A percentile compares a stretch with the other conserved stretches of the same genome.
phyloP scores from a whole-genome alignment of 2,797 vertebrate species.

The Darevskia nairensis region DNA sequence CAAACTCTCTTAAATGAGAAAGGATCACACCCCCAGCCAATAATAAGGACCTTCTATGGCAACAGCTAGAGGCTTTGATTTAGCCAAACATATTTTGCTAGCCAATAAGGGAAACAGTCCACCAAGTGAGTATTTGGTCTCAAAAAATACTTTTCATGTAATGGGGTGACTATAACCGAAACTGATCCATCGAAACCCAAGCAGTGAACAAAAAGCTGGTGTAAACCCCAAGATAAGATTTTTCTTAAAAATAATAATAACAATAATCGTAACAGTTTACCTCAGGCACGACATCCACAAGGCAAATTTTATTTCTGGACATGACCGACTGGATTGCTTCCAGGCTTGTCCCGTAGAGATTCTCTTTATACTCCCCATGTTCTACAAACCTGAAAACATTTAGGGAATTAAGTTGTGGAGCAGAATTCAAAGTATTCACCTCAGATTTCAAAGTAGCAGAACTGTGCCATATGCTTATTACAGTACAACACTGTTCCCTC shows the following conservation, averaged over 20 bases:
- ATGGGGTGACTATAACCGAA: neutral
- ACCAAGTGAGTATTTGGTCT: neutral
- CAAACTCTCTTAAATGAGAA: neutral
- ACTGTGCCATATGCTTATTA: neutral
- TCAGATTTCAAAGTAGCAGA: neutral
- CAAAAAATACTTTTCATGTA: neutral
- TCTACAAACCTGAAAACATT: constrained; percentile 88
- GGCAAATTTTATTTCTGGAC: constrained; percentile 89
- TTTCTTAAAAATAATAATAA: neutral
- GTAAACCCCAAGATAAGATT: neutral
- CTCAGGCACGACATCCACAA: constrained; percentile 94
- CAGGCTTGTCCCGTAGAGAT: constrained; percentile 92
- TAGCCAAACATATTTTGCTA: neutral
- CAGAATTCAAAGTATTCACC: neutral
- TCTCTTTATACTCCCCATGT: constrained; percentile 93
- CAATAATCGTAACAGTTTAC: constrained; percentile 70
- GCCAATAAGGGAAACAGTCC: neutral
- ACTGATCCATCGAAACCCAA: neutral
- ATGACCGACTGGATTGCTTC: constrained; percentile 88
- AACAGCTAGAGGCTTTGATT: neutral
- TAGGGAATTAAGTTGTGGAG: constrained; percentile 1
- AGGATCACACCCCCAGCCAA: neutral
- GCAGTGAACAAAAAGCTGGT: neutral
- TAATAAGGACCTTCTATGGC: no score
- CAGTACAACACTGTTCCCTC: neutral